Base-by-base conservation (phyloP, 1,140 invertebrate genomes). In the Brachionus plicatilis region DNA sequence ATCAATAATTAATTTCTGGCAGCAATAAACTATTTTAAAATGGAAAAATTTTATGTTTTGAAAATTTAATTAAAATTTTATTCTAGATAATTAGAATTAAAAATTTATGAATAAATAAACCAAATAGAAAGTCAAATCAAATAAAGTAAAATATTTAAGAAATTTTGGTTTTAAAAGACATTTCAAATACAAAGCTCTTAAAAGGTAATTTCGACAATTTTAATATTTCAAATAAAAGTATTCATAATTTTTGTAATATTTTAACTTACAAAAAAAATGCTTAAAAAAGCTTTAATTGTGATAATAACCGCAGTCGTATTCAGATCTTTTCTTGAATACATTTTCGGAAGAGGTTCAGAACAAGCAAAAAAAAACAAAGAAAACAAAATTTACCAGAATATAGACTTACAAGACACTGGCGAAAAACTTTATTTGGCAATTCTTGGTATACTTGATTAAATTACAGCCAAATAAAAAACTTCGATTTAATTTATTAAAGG, bases 261-360 rank as follows among this genome's bases (percentile, higher is more conserved):
- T 47, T 47, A 47, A 7, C n/a, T 17, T 24, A 17, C 24, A 56
- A 56, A 56, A 50, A 50, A 50, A 50, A 76, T 76, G 72, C 41
- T 76, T 29, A 76, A 76, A 50, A 47, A 76, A 76, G 45, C 20
- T 50, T 76, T 76, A 50, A 76, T 76, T 14, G 72, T 76, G 4
- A 76, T 76, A 7, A 76, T 76, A 50, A 76, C 72, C 5, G 72
- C 72, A 14, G 9, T 76, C 3, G 8, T 76, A 27, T 76, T 76
- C 27, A 76, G 50, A 50, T 27, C 41, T 12, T 76, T 76, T 27
- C 72, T 76, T 3, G 72, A 76, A 50, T 76, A 76, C 20, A 20
- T 47, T 20, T 76, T 76, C 47, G 41, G 72, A 53, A 20, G 11
- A 14, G 33, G 33, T 2, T 37, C 41, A 41, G 33, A 72, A 7